Evolutionary conservation across 2,113 vertebrate genomes (phyloP).

Genomic region (Megaceryle torquata): DNA sequence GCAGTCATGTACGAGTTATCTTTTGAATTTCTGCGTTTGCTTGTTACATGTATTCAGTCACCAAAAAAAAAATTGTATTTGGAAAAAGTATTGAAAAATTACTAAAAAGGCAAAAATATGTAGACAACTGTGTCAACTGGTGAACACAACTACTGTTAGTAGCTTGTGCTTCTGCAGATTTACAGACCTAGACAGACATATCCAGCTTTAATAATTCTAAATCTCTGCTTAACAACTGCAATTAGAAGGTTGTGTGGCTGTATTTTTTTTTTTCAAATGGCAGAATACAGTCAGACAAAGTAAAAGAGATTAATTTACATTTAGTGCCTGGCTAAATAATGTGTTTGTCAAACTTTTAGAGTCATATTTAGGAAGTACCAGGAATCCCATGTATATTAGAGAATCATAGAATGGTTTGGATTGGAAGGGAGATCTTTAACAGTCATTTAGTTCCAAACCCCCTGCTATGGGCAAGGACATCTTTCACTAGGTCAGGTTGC

Average conservation of each 20-base stretch:
- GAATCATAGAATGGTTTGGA: background rate
- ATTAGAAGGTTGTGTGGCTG: background rate
- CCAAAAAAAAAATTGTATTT: no score
- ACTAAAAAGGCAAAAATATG: background rate
- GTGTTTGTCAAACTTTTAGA: background rate
- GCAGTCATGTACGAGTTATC: background rate
- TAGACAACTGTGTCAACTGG: background rate
- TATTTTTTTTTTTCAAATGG: background rate
- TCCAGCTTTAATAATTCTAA: background rate
- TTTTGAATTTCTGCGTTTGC: background rate
- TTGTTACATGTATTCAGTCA: background rate
- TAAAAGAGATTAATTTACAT: background rate
- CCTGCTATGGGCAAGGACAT: background rate
- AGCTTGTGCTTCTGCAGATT: background rate
- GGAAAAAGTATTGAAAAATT: background rate
- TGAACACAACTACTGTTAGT: background rate
- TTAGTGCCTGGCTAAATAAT: background rate
- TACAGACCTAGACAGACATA: background rate
- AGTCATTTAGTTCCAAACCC: accelerated
- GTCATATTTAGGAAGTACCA: background rate
- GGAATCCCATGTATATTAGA: background rate
- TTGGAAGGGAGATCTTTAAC: background rate
- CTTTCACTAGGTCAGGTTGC: background rate
- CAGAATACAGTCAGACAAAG: background rate
- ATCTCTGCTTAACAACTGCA: background rate